phyloP scores from a whole-genome alignment of 2,797 vertebrate genomes.

The Xenentodon cancila region DNA sequence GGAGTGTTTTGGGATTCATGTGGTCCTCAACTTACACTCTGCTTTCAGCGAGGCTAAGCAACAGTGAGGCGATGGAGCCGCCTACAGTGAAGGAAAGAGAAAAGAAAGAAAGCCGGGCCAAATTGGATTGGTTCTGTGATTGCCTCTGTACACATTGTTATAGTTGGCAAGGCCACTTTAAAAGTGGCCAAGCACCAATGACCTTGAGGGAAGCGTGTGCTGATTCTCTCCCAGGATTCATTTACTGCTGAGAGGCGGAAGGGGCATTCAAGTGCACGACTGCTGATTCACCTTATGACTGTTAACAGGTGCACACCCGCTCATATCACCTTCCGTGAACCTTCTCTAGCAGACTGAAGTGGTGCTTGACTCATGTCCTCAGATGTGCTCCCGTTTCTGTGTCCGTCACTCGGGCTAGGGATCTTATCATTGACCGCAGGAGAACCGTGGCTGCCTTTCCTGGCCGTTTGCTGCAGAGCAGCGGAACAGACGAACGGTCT shows the following conservation, averaged over 20 bases:
- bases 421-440: slow-evolving; percentile 63
- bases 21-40: slow-evolving; percentile 73
- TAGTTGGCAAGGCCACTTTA: slow-evolving; percentile 65
- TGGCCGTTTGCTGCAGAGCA: slow-evolving; percentile 41
- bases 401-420: slow-evolving; percentile 51
- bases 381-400: slow-evolving; percentile 41
- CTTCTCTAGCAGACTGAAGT: slow-evolving; percentile 41
- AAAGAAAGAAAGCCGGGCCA: slow-evolving; percentile 50
- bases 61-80: slow-evolving; percentile 47
- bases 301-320: slow-evolving; percentile 30
- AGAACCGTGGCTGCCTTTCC: slow-evolving; percentile 29
- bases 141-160: slow-evolving; percentile 72
- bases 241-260: slow-evolving; percentile 46
- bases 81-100: slow-evolving; percentile 42
- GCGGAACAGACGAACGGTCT: slow-evolving; percentile 29
- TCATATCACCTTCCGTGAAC: slow-evolving; percentile 25
- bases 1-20: slow-evolving; percentile 71
- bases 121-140: slow-evolving; percentile 72
- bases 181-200: slow-evolving; percentile 56
- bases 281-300: slow-evolving; percentile 60
- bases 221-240: slow-evolving; percentile 53
- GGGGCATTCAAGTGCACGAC: slow-evolving; percentile 49
- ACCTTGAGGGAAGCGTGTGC: slow-evolving; percentile 67
- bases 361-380: slow-evolving; percentile 39
- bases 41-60: slow-evolving; percentile 64